Evolutionary conservation across 2,113 vertebrate species (phyloP).

Genomic region (Xenopus borealis): DNA sequence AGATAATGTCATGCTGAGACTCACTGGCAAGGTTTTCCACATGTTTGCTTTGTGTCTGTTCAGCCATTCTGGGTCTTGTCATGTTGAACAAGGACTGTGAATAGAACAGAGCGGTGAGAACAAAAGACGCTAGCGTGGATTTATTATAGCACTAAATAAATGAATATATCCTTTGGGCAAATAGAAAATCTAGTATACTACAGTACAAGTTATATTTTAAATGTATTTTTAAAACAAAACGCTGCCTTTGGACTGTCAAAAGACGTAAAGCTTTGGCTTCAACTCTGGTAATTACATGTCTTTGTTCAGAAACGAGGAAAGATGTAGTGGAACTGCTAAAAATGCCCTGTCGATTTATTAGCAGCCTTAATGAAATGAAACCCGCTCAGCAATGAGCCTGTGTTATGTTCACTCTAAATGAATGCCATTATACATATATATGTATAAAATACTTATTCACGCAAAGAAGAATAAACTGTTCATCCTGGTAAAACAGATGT

Average conservation of each 20-base stretch:
- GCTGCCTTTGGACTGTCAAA: conserved; percentile 1
- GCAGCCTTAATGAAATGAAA: conserved; percentile 34
- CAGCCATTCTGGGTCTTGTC: conserved; percentile 32
- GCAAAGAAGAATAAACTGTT: neutral
- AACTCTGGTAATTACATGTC: conserved; percentile 21
- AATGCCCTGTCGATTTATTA: conserved; percentile 36
- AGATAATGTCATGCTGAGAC: conserved; percentile 3
- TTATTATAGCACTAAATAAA: conserved; percentile 22
- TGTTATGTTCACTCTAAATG: conserved; percentile 1
- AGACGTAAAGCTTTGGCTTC: conserved; percentile 36
- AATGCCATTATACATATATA: neutral
- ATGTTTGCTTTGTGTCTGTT: conserved; percentile 38
- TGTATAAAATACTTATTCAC: neutral
- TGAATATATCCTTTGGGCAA: conserved; percentile 10
- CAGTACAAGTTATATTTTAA: conserved; percentile 19
- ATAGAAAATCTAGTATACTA: conserved; percentile 6
- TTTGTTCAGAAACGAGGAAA: conserved; percentile 22
- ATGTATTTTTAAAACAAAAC: neutral
- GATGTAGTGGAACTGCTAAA: conserved; percentile 9
- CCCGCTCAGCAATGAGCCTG: conserved; percentile 4
- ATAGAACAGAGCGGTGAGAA: conserved; percentile 14
- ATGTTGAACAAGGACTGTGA: conserved; percentile 33
- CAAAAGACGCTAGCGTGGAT: conserved; percentile 23
- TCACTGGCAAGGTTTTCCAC: conserved; percentile 14
- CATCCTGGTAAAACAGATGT: neutral